Evolutionary conservation across 2,888 invertebrate species (phyloP).

Genomic region (Germaria angustata): DNA sequence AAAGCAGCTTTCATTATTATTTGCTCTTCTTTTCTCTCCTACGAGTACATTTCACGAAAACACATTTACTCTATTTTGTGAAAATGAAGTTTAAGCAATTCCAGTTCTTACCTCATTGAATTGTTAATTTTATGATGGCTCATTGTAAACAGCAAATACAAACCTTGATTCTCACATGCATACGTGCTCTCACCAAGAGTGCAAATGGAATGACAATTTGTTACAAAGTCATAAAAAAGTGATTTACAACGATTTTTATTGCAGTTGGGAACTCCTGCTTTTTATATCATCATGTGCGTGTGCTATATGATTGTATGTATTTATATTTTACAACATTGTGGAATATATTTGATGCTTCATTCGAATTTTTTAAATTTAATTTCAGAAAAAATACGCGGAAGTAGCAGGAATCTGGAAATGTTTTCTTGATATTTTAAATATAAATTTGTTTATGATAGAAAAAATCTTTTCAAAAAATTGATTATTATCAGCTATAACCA

Average conservation of each 20-base stretch:
- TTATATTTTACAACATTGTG: too few relatives aligned
- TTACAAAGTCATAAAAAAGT: conserved; percentile 45
- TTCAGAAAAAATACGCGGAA: too few relatives aligned
- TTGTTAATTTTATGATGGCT: conserved; percentile 54
- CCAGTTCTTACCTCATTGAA: conserved; percentile 49
- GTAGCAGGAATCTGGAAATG: too few relatives aligned
- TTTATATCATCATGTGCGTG: background rate
- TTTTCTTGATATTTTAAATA: too few relatives aligned
- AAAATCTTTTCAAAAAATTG: too few relatives aligned
- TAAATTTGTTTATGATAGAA: too few relatives aligned
- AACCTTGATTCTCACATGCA: background rate
- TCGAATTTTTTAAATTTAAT: background rate
- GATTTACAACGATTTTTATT: conserved; percentile 29
- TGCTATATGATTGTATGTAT: background rate
- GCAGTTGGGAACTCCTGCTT: conserved; percentile 1
- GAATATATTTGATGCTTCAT: too few relatives aligned
- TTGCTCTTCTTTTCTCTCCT: background rate
- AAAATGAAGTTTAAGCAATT: conserved; percentile 35
- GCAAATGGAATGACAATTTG: conserved; percentile 51
- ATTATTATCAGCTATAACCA: too few relatives aligned
- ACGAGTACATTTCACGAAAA: conserved; percentile 37
- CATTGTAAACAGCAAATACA: conserved; percentile 4
- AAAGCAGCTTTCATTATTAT: background rate
- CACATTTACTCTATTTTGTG: conserved; percentile 30
- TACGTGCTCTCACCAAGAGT: background rate